Conservation (phyloP, 2,797 vertebrate genomes). For the Rhynchonycteris naso region DNA sequence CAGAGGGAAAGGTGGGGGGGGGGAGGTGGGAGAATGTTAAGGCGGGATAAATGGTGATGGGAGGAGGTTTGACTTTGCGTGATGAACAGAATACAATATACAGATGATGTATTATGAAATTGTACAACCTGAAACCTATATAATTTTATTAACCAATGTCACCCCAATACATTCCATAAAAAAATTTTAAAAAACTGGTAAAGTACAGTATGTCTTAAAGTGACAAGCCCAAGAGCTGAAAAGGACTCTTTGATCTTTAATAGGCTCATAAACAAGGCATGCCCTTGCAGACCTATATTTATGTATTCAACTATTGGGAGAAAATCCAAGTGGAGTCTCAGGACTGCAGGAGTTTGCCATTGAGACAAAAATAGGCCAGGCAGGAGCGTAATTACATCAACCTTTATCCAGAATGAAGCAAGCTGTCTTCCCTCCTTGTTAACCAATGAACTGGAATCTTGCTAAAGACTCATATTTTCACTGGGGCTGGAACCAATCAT, state of each 20-base stretch:
- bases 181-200: background rate
- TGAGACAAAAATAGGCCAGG: constrained; percentile 56
- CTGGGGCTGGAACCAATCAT: constrained; percentile 29
- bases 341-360: background rate
- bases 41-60: background rate
- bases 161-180: background rate
- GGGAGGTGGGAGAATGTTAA: background rate
- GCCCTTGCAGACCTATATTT: constrained; percentile 65
- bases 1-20: background rate
- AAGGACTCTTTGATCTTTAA: constrained; percentile 77
- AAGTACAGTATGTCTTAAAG: constrained; percentile 62
- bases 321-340: constrained; percentile 56
- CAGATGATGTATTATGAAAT: no score
- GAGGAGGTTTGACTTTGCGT: background rate
- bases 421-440: constrained; percentile 3
- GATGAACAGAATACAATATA: background rate
- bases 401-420: constrained; percentile 16
- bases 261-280: constrained; percentile 67
- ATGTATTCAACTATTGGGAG: constrained; percentile 66
- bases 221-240: constrained; percentile 70
- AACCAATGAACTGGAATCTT: constrained; percentile 39
- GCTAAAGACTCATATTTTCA: background rate
- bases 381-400: background rate
- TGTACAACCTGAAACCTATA: background rate
- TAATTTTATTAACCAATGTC: background rate